Evolutionary conservation across 1,140 invertebrate genomes (phyloP), one percentile per base, ranked within the genome.

Genomic region (Ylistrum balloti): DNA sequence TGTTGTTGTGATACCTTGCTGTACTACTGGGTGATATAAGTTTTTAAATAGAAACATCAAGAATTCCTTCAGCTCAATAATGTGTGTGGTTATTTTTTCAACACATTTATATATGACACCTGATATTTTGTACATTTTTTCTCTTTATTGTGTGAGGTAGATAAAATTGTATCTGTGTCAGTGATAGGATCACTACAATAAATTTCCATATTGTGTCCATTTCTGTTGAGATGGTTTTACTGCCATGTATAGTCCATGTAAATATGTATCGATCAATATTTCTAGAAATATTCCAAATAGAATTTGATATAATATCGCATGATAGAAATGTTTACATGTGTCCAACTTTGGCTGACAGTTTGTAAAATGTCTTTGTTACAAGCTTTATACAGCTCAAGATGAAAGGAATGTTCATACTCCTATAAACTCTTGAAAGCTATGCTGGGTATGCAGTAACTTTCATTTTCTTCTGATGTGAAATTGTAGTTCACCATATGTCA

Each of bases 291-390:
- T 74, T 74, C n/a, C 56, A 74, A n/a, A 74, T n/a, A 74, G 56
- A 74, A 74, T 74, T n/a, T 74, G n/a, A 74, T 74, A 74, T 74
- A 74, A 74, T 28, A 74, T 74, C 28, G 56, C 56, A 74, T 28
- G n/a, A 74, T 74, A 28, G 5, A 74, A 74, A 28, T 17, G 17
- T 74, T 74, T 28, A 74, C 20, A 48, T 74, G 56, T 28, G 28
- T 74, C 56, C 56, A 22, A 28, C 22, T 74, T 74, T 74, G 56
- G n/a, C 9, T 74, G 5, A 17, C 56, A 5, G 56, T 74, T 3
- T 28, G 56, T 74, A 74, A 74, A 74, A 74, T 5, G 1, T 74
- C 56, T 74, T 28, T 74, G 56, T 74, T 74, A 74, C 56, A 74
- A 74, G 56, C 56, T 74, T 74, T 74, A 74, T 74, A 28, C n/a